phyloP scores from a whole-genome alignment of 2,113 vertebrate species.

The Anolis sagrei region DNA sequence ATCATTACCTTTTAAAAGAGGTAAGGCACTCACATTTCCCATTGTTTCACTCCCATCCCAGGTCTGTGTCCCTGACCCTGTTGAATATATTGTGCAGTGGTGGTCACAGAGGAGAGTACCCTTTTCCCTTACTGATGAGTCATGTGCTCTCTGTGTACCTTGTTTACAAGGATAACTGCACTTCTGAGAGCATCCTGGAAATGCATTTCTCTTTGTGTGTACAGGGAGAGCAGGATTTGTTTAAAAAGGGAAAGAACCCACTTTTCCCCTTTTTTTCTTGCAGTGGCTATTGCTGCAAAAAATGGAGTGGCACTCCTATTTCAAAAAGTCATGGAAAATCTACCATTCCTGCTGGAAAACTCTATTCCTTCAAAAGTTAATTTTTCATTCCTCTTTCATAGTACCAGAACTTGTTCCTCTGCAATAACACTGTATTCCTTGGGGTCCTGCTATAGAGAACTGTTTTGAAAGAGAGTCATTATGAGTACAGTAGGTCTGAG shows the following conservation, averaged over 20 bases:
- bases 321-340: not conserved
- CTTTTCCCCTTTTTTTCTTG: not conserved
- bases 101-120: not conserved
- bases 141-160: not conserved
- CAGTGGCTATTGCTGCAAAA: too few species aligned
- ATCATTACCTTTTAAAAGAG: not conserved
- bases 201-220: not conserved
- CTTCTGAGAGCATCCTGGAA: not conserved
- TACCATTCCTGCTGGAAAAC: not conserved
- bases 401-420: not conserved
- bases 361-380: not conserved
- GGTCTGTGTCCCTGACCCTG: not conserved
- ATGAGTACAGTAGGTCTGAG: too few species aligned
- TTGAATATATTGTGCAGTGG: not conserved
- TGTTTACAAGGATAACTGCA: not conserved
- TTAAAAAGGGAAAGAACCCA: not conserved
- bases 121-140: not conserved
- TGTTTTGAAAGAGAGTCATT: not conserved
- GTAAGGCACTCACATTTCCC: not conserved
- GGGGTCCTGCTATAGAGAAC: not conserved
- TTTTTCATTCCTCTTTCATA: not conserved
- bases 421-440: not conserved
- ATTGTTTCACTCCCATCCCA: not conserved
- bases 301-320: not conserved
- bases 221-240: not conserved